These are phyloP conservation scores for Rutpela maculata DNA, from an alignment of 2,888 invertebrate species.

Conservation along the genomic window DNA sequence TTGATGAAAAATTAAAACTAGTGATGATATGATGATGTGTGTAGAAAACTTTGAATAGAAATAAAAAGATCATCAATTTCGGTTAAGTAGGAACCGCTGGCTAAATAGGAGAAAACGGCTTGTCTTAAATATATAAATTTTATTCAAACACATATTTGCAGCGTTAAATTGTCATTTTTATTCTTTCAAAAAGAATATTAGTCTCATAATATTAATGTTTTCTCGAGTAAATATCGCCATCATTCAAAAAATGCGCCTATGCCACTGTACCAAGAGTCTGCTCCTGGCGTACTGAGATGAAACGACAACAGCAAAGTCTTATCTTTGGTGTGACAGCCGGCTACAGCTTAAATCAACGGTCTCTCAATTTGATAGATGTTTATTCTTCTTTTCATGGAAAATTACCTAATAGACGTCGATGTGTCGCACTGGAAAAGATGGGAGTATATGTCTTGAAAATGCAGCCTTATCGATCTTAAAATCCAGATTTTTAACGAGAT, in stretches of 20 bases:
- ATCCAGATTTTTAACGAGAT: not conserved
- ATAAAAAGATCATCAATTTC: no score
- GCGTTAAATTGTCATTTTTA: no score
- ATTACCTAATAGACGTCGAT: constrained; percentile 29
- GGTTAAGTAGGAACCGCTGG: no score
- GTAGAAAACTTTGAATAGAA: no score
- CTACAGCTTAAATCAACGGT: constrained; percentile 41
- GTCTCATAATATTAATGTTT: no score
- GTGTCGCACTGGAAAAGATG: not conserved
- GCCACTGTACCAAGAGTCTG: constrained; percentile 29
- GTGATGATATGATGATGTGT: no score
- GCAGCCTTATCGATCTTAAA: not conserved
- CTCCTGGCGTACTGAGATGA: constrained; percentile 38
- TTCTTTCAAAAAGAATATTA: no score
- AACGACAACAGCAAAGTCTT: constrained; percentile 44
- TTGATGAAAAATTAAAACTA: no score
- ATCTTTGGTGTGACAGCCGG: constrained; percentile 46
- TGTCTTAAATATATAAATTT: no score
- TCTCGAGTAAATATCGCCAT: no score
- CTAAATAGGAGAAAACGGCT: no score
- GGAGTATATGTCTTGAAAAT: constrained; percentile 4
- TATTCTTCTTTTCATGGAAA: constrained; percentile 41
- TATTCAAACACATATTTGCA: no score
- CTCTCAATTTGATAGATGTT: constrained; percentile 47
- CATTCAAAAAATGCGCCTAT: not conserved